Conservation (phyloP, 2,888 invertebrate species). For the Hesperia comma region DNA sequence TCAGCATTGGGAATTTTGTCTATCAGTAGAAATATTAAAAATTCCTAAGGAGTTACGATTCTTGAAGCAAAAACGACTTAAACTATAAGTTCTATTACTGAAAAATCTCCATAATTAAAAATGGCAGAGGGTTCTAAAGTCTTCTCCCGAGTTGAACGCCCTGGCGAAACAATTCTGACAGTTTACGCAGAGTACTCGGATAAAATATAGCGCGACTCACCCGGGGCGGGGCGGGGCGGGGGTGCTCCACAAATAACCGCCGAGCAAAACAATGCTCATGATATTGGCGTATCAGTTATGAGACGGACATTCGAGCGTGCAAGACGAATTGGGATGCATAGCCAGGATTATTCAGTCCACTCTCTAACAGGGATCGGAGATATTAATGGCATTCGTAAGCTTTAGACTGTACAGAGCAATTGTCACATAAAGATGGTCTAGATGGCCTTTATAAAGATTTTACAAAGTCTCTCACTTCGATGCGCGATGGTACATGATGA, state of each 20-base stretch:
- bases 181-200: conserved; percentile 76
- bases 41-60: no score
- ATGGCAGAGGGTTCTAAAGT: conserved; percentile 10
- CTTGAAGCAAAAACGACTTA: no score
- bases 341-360: conserved; percentile 20
- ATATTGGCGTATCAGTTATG: conserved; percentile 57
- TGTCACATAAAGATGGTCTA: no score
- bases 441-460: no score
- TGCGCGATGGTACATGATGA: no score
- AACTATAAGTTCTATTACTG: background rate
- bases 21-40: no score
- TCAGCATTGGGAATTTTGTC: no score
- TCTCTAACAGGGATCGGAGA: conserved; percentile 2
- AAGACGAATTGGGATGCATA: conserved; percentile 27
- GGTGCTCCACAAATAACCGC: conserved; percentile 76
- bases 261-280: conserved; percentile 81
- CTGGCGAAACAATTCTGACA: conserved; percentile 77
- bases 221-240: conserved; percentile 58
- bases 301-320: conserved; percentile 34
- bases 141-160: conserved; percentile 73
- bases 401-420: background rate
- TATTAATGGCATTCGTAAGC: conserved; percentile 1
- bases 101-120: conserved; percentile 2
- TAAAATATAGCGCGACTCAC: conserved; percentile 82
- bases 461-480: no score